These are phyloP conservation scores for Scaptomyza montana DNA, from an alignment of 1,140 invertebrate species.

Conservation along the genomic window DNA sequence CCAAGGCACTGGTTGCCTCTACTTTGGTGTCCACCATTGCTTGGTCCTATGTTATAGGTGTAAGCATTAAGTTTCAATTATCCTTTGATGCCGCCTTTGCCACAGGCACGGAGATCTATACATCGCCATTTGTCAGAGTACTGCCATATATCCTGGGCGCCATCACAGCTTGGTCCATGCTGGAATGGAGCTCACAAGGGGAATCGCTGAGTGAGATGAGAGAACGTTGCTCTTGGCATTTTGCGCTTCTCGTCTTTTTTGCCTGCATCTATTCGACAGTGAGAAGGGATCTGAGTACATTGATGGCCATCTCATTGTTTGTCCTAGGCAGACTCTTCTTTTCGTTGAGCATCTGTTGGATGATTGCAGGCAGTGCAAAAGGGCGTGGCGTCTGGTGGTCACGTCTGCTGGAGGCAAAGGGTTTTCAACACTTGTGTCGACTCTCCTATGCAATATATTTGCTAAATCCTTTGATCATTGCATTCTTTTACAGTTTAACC, in stretches of 20 bases:
- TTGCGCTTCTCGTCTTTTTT: constrained; percentile 70
- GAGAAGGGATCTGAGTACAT: constrained; percentile 62
- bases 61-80: constrained; percentile 70
- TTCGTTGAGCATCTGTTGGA: constrained; percentile 77
- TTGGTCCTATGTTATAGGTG: constrained; percentile 68
- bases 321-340: constrained; percentile 76
- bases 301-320: constrained; percentile 70
- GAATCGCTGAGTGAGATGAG: constrained; percentile 41
- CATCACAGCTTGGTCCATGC: constrained; percentile 66
- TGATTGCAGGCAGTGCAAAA: constrained; percentile 76
- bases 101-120: constrained; percentile 81
- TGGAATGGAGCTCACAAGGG: constrained; percentile 35
- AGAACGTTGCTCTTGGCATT: constrained; percentile 72
- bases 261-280: constrained; percentile 79
- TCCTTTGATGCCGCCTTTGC: constrained; percentile 79
- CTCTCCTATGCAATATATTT: constrained; percentile 82
- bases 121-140: constrained; percentile 77
- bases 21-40: constrained; percentile 54
- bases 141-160: constrained; percentile 77
- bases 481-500: constrained; percentile 71
- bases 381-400: constrained; percentile 78
- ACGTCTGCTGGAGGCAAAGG: constrained; percentile 73
- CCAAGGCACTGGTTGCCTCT: constrained; percentile 52
- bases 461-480: constrained; percentile 79
- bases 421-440: constrained; percentile 82